Evolutionary conservation across 1,140 invertebrate genomes (phyloP).

Genomic region (Zaprionus africanus): DNA sequence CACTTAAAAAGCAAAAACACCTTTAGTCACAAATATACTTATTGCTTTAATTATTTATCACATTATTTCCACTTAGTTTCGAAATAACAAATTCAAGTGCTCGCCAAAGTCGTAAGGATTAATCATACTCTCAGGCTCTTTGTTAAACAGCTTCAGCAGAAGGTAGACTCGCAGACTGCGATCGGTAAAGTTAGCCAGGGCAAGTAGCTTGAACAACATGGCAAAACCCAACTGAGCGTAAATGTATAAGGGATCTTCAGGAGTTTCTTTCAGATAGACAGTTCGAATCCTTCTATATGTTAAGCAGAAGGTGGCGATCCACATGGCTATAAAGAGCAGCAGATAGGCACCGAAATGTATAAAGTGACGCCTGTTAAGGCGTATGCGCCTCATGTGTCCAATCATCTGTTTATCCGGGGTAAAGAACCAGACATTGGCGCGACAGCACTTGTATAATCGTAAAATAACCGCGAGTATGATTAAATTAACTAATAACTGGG

Average conservation of each 20-base stretch:
- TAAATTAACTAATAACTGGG: background rate
- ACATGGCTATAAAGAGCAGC: slow-evolving; percentile 1
- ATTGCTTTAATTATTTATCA: too few species aligned
- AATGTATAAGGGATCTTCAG: background rate
- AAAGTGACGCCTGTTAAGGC: background rate
- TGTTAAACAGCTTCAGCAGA: background rate
- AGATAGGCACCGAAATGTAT: slow-evolving; percentile 23
- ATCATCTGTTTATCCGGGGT: background rate
- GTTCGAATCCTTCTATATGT: too few species aligned
- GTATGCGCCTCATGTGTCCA: background rate
- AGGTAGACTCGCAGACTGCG: background rate
- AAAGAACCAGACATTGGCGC: slow-evolving; percentile 6
- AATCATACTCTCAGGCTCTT: background rate
- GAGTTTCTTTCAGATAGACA: too few species aligned
- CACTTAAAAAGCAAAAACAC: too few species aligned
- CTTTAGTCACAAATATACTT: too few species aligned
- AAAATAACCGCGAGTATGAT: background rate
- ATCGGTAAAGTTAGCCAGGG: slow-evolving; percentile 3
- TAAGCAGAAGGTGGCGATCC: too few species aligned
- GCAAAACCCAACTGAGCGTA: background rate
- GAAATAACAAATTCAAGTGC: slow-evolving; percentile 28
- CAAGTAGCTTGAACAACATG: slow-evolving; percentile 37
- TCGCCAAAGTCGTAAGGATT: slow-evolving; percentile 46
- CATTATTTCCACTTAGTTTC: background rate
- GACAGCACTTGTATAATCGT: slow-evolving; percentile 14